Conservation (phyloP, 2,888 invertebrate genomes). For the Cenopis cana region DNA sequence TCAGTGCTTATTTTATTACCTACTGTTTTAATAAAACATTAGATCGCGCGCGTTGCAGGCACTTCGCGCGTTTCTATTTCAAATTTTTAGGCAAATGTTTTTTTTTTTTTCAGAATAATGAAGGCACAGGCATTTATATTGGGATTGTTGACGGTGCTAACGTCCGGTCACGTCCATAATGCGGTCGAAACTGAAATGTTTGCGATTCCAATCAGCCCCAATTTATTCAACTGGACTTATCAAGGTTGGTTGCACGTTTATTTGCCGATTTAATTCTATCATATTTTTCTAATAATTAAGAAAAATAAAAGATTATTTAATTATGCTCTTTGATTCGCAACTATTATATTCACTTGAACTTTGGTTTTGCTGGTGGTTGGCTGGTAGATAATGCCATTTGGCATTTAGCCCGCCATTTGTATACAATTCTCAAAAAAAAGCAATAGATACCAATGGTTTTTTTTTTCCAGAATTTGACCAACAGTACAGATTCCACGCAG, state of each 20-base stretch:
- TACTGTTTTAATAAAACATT: background rate
- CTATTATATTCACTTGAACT: background rate
- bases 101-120: conserved; percentile 44
- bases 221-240: conserved; percentile 92
- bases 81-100: background rate
- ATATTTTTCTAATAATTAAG: background rate
- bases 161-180: conserved; percentile 68
- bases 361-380: no score
- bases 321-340: background rate
- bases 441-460: background rate
- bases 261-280: background rate
- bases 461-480: conserved; percentile 80
- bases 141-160: conserved; percentile 33
- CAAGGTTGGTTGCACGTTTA: conserved; percentile 83
- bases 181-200: conserved; percentile 91
- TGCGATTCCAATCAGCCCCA: conserved; percentile 90
- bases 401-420: no score
- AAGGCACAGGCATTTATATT: conserved; percentile 36
- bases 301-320: background rate
- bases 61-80: conserved; percentile 7
- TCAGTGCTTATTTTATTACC: background rate
- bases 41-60: background rate
- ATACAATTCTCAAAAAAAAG: no score
- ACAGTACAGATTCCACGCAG: conserved; percentile 90
- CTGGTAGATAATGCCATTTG: no score